Percentiles rank a stretch among this genome's conserved stretches.
phyloP scores from a whole-genome alignment of 2,888 invertebrate genomes.

The Trachelus stipa region DNA sequence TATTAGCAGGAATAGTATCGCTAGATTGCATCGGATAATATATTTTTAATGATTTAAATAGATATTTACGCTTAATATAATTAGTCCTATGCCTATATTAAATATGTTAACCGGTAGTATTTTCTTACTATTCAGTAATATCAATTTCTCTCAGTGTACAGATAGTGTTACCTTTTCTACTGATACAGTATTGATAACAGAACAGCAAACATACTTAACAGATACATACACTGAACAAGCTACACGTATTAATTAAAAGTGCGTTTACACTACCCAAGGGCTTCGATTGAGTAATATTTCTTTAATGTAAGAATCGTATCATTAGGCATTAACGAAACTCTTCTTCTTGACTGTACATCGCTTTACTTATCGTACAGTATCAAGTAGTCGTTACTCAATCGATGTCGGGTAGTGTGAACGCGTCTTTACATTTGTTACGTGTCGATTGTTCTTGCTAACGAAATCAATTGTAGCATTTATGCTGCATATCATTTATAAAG shows the following conservation, averaged over 20 bases:
- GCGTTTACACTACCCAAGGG: no score
- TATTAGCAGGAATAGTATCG: no score
- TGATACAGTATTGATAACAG: not conserved
- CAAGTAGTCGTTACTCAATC: not conserved
- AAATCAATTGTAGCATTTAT: not conserved
- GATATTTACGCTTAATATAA: no score
- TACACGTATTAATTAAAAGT: no score
- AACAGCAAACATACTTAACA: no score
- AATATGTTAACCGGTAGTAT: no score
- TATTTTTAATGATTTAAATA: no score
- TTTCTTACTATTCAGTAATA: no score
- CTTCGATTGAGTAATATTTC: not conserved
- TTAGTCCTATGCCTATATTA: no score
- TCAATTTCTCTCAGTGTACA: no score
- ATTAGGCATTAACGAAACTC: not conserved
- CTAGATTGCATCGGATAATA: no score
- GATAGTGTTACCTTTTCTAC: not conserved
- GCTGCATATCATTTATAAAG: not conserved
- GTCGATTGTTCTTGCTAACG: not conserved
- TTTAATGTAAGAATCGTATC: not conserved
- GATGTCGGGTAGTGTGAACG: not conserved
- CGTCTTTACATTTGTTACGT: not conserved
- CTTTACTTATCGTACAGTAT: not conserved
- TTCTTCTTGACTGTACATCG: not conserved
- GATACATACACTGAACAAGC: no score